Evolutionary conservation across 2,797 vertebrate species (phyloP), one percentile per base, ranked within the genome.

Genomic region (Rhinatrema bivittatum): DNA sequence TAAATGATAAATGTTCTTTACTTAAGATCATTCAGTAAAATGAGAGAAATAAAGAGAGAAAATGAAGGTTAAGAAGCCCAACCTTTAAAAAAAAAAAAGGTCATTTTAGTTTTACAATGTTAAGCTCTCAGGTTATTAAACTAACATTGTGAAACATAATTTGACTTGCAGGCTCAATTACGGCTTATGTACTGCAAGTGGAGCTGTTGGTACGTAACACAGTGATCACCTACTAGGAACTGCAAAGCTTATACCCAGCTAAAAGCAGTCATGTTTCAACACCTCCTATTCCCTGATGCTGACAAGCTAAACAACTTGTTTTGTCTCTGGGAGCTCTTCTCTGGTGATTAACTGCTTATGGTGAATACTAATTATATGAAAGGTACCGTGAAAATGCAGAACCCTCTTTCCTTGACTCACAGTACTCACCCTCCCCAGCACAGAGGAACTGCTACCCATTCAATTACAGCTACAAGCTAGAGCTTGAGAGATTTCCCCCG

Each of bases 301-400:
- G 82, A 85, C 79, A 83, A 84, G 78, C 79, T 78, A 79, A 81
- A 83, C 74, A 82, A 82, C 76, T 82, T 81, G 81, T 83, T 85
- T 84, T 82, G 81, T 83, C 78, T 84, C 79, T 75, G 61, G 77
- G 76, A 84, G 76, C 70, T 81, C 70, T 72, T 83, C 79, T 78
- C 75, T 70, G 60, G 71, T 79, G 81, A 81, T 85, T 82, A 81
- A 82, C 76, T 79, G 74, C 74, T 85, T 74, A 71, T 67, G 68
- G 72, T 71, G 79, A 82, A 79, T 81, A 75, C 78, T 78, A 84
- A 82, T 79, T 74, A 74, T 62, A 60, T 53, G 53, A 62, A 80
- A 75, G 68, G 62, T 53, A 62, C 38, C 62, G 60, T 37, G 49
- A 37, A 64, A 68, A 55, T n/a, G n/a, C 20, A 35, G 39, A 39